phyloP scores from a whole-genome alignment of 2,888 invertebrate species.

The Unio pictorum region DNA sequence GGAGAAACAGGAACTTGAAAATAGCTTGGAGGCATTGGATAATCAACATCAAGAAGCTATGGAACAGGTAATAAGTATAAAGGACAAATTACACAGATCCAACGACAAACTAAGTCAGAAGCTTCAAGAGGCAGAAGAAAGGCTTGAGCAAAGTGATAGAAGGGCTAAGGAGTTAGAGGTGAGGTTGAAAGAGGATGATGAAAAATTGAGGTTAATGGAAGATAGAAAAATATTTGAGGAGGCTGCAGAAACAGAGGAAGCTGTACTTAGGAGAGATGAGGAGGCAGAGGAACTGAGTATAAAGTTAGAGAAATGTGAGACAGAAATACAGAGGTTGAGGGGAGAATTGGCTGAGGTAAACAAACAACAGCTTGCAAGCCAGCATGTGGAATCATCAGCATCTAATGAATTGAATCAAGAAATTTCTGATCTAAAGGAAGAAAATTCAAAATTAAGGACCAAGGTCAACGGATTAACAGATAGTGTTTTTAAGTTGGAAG shows the following conservation, averaged over 20 bases:
- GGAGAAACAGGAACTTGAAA: conserved; percentile 73
- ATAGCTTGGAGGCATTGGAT: conserved; percentile 82
- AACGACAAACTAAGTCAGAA: conserved; percentile 15
- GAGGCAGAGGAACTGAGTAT: conserved; percentile 23
- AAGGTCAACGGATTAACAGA: conserved; percentile 17
- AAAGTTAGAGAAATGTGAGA: conserved; percentile 16
- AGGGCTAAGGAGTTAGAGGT: background rate
- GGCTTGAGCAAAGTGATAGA: conserved; percentile 7
- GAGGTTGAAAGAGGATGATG: background rate
- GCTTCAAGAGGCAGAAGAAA: conserved; percentile 22
- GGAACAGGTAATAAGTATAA: conserved; percentile 51
- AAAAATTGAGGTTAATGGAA: background rate
- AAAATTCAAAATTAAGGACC: conserved; percentile 28
- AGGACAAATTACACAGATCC: conserved; percentile 40
- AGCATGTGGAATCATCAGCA: conserved; percentile 29
- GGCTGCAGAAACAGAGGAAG: conserved; percentile 1
- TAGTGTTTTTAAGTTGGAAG: conserved; percentile 13
- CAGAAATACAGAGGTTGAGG: conserved; percentile 18
- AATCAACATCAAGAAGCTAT: conserved; percentile 80
- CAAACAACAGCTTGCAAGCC: conserved; percentile 25
- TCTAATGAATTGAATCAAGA: conserved; percentile 41
- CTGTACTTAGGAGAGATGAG: conserved; percentile 3
- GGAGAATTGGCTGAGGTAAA: conserved; percentile 21
- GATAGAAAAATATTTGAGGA: background rate
- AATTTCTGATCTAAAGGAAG: conserved; percentile 36